Evolutionary conservation across 2,797 vertebrate genomes (phyloP), one percentile per base, ranked within the genome.

Genomic region (Meda fulgida): DNA sequence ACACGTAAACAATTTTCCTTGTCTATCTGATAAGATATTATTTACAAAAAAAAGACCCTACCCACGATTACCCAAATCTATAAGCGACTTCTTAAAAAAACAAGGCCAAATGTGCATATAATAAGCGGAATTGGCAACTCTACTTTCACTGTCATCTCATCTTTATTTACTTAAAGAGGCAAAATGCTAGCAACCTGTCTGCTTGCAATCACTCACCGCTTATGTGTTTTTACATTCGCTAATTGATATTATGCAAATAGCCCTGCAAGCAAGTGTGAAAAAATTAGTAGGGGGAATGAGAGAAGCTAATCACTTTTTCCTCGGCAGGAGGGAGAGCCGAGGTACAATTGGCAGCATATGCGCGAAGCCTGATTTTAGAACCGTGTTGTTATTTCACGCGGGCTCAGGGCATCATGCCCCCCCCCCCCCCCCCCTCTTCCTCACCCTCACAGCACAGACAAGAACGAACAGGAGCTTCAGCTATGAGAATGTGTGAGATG

Each of bases 171-270:
- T 43, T 80, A 79, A 78, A 83, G 23, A 78, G 18, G 38, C 34
- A 55, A 46, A 67, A 81, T 36, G 55, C 76, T 67, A 81, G 77
- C 66, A 23, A 85, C 69, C 78, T 43, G 31, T 80, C 73, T 78
- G 29, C 63, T 73, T 53, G 1, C 48, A 29, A 71, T 58, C 60
- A 70, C 55, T 85, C 26, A 65, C 29, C 63, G 7, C 9, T 65
- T 65, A 65, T 46, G 66, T 85, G 88, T 80, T 87, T 86, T 86
- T 82, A 86, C 84, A 85, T 70, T 78, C 21, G 26, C 85, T 91
- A 88, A 92, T 83, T 87, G 84, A 85, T 81, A 89, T 87, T 88
- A 88, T 88, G 90, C 79, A 83, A 89, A 89, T 86, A 84, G 46
- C 65, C 7, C 58, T 76, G 43, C 55, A 87, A 79, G 63, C 78